Base-by-base conservation (phyloP, 2,888 invertebrate genomes). In the Rhingia campestris region DNA sequence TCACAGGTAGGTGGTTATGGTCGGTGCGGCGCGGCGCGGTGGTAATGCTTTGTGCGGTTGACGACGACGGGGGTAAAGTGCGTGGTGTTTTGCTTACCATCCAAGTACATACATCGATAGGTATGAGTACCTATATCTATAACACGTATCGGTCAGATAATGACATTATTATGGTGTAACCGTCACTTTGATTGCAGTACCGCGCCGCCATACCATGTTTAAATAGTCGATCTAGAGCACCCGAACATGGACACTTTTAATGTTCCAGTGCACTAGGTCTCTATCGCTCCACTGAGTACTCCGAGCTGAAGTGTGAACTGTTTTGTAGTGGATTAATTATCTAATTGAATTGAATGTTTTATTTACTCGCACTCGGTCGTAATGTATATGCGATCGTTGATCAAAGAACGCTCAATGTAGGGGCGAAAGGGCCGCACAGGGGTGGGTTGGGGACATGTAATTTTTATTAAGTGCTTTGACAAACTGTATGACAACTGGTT, bases 301-400 rank as follows among this genome's bases (percentile, higher is more conserved):
- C 39, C 41, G 12, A 7, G 12, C 32, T 6, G 43, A 47, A 58
- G 74, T 66, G 74, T 70, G 70, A 56, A 63, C 33, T 51, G 49
- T 49, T 49, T 63, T 72, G 39, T 80, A 75, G 63, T 79, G 79
- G 82, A 79, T 82, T 69, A 82, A 82, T 82, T 69, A 74, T 79
- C 69, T 82, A 82, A 82, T 82, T 79, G 82, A 82, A 82, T 79
- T 58, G 79, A 79, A 82, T 82, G 73, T 79, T 82, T 74, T 82
- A 82, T 82, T 82, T 79, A 74, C 82, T 51, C 61, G 54, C 45
- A 69, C 64, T 64, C 47, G 47, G 14, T 58, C 54, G 73, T 30
- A 61, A 67, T 59, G 56, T 39, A 47, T 63, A 51, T 49, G 51
- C 53, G 73, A 64, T 61, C 59, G 22, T 22, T 35, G 64, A 61